Conservation (phyloP, 2,797 vertebrate species). For the Aulostomus chinensis region DNA sequence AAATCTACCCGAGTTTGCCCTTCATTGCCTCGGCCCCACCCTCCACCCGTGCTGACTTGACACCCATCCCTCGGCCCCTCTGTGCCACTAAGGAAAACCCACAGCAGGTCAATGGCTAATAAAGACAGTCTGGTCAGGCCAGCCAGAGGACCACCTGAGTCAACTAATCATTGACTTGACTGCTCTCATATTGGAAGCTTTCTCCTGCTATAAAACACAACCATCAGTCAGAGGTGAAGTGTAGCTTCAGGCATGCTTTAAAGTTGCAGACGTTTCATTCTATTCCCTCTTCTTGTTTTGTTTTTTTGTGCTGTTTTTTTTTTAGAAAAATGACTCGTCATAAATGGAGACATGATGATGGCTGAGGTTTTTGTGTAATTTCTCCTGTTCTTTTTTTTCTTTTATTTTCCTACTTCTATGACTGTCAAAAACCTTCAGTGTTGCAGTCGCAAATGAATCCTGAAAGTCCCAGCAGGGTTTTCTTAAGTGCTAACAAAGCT, state of each 20-base stretch:
- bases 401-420: slow-evolving; percentile 12
- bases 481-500: slow-evolving; percentile 22
- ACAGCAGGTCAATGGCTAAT: slow-evolving; percentile 48
- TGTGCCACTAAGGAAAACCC: slow-evolving; percentile 38
- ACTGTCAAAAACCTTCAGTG: slow-evolving; percentile 8
- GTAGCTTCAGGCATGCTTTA: slow-evolving; percentile 20
- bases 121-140: slow-evolving; percentile 44
- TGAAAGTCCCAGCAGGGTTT: slow-evolving; percentile 22
- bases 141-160: slow-evolving; percentile 71
- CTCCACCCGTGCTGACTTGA: slow-evolving; percentile 55
- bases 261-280: slow-evolving; percentile 10
- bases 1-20: slow-evolving; percentile 25
- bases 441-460: not conserved
- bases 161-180: slow-evolving; percentile 62
- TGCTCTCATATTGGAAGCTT: slow-evolving; percentile 53
- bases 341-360: not conserved
- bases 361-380: not conserved
- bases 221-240: slow-evolving; percentile 34
- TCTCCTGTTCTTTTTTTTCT: not conserved
- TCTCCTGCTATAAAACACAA: slow-evolving; percentile 61
- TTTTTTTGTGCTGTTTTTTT: slow-evolving; percentile 9
- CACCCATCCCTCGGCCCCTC: slow-evolving; percentile 5
- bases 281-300: slow-evolving; percentile 2
- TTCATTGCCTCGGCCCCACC: slow-evolving; percentile 8
- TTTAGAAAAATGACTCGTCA: not conserved